Conservation (phyloP, 1,140 invertebrate species). For the Drosophila baimaii region DNA sequence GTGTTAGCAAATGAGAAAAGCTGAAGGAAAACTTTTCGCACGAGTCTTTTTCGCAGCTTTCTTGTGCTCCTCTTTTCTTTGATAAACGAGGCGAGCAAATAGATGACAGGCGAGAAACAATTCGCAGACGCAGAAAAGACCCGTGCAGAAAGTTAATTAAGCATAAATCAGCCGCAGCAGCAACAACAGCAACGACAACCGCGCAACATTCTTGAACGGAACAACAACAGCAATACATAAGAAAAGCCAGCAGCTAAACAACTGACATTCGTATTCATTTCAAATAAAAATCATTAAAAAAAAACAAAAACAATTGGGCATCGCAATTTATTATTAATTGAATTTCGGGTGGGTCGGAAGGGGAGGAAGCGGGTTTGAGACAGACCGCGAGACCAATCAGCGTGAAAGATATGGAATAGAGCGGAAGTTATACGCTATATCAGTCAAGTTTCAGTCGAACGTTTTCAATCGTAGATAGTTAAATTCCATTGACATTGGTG, state of each 20-base stretch:
- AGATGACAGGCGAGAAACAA: conserved; percentile 2
- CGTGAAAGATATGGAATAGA: neutral
- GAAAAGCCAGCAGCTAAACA: conserved; percentile 63
- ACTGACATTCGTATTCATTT: conserved; percentile 83
- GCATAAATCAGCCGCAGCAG: conserved; percentile 50
- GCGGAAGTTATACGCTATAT: conserved; percentile 2
- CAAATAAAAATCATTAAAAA: conserved; percentile 78
- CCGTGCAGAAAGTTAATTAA: conserved; percentile 56
- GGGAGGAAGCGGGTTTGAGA: neutral
- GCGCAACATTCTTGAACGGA: conserved; percentile 50
- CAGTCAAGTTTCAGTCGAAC: neutral
- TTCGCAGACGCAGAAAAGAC: conserved; percentile 31
- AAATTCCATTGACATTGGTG: neutral
- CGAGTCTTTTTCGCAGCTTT: conserved; percentile 27
- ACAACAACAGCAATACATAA: conserved; percentile 55
- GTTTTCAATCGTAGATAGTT: neutral
- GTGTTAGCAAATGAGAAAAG: conserved; percentile 26
- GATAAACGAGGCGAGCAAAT: conserved; percentile 32
- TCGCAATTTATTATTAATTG: conserved; percentile 50
- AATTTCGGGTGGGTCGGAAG: conserved; percentile 35
- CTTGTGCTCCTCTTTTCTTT: neutral
- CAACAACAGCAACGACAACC: conserved; percentile 34
- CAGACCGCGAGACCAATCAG: neutral
- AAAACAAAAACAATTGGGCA: conserved; percentile 45
- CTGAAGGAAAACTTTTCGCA: conserved; percentile 21